These are phyloP conservation scores for Nothoprocta pentlandii DNA, from an alignment of 2,113 vertebrate genomes.

Conservation along the genomic window DNA sequence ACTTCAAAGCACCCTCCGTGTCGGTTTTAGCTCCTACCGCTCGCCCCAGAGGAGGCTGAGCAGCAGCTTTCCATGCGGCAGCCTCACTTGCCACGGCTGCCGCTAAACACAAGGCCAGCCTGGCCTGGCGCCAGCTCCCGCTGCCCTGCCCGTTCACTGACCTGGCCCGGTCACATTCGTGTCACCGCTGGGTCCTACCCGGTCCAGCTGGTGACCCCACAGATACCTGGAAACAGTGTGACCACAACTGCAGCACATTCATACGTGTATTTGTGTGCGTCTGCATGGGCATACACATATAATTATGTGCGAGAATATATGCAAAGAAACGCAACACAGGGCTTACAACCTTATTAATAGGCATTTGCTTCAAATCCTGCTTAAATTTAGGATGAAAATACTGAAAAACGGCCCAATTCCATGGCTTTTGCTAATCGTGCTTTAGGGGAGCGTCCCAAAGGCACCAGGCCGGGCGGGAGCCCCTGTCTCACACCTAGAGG, in stretches of 20 bases:
- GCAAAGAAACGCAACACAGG: neutral
- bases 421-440: neutral
- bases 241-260: neutral
- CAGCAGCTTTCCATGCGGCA: neutral
- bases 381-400: neutral
- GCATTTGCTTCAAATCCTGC: neutral
- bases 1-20: neutral
- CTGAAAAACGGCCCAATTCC: neutral
- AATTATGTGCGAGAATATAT: neutral
- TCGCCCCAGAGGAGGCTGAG: neutral
- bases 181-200: neutral
- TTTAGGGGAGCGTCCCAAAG: neutral
- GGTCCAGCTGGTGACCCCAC: neutral
- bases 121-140: fast-evolving
- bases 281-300: no score
- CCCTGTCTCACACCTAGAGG: neutral
- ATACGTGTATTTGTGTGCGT: fast-evolving
- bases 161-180: neutral
- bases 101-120: neutral
- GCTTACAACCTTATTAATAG: neutral
- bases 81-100: neutral
- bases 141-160: neutral
- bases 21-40: neutral
- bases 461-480: neutral
- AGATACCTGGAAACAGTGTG: neutral